Conservation (phyloP, 2,797 vertebrate species). For the Paguma larvata region DNA sequence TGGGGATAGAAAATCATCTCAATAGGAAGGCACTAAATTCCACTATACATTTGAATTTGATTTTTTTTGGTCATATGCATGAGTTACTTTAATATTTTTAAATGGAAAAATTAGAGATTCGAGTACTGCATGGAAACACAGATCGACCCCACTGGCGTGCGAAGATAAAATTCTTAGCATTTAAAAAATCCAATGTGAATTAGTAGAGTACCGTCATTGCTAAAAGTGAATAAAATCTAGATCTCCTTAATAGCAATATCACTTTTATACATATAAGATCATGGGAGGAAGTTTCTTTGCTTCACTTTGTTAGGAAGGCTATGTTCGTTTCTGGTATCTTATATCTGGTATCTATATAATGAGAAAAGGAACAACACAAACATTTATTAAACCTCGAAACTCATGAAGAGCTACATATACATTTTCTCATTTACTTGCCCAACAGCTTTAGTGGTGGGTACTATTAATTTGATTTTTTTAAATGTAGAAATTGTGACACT, state of each 20-base stretch:
- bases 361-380: neutral
- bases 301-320: neutral
- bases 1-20: neutral
- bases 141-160: neutral
- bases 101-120: neutral
- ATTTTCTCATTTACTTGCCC: neutral
- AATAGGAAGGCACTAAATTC: neutral
- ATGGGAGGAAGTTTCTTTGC: neutral
- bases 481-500: neutral
- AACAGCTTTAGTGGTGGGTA: neutral
- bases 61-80: neutral
- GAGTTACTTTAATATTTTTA: neutral
- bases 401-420: neutral
- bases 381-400: neutral
- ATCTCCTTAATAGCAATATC: neutral
- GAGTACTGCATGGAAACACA: neutral
- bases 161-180: neutral
- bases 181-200: neutral
- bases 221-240: neutral
- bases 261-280: neutral
- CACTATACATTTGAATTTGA: neutral
- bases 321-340: neutral
- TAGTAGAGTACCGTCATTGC: neutral
- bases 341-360: neutral
- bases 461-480: neutral